Conservation (phyloP, 2,888 invertebrate genomes). For the Latrodectus elegans region DNA sequence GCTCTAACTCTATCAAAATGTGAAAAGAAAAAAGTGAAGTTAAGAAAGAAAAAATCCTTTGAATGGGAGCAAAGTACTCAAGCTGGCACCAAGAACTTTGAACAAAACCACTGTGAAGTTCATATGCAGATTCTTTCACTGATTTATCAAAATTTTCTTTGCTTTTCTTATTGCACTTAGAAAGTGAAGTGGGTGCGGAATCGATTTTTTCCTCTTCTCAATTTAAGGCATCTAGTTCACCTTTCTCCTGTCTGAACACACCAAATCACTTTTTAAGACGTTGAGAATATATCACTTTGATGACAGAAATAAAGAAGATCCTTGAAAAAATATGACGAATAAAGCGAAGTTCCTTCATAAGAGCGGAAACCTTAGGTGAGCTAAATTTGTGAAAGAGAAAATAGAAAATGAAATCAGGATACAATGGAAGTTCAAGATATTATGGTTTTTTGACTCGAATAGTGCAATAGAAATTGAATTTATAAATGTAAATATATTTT, state of each 20-base stretch:
- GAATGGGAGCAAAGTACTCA: constrained; percentile 49
- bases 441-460: constrained; percentile 10
- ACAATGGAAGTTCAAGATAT: constrained; percentile 2
- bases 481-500: too few relatives aligned
- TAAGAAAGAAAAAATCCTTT: constrained; percentile 18
- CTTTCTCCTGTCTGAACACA: constrained; percentile 57
- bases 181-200: constrained; percentile 48
- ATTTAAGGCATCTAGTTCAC: constrained; percentile 42
- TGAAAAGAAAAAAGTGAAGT: constrained; percentile 18
- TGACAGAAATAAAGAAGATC: constrained; percentile 34
- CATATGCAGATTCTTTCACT: constrained; percentile 55
- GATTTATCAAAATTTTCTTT: constrained; percentile 51
- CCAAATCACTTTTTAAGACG: constrained; percentile 60
- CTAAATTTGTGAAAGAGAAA: constrained; percentile 58
- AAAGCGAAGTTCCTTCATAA: constrained; percentile 19
- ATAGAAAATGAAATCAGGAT: constrained; percentile 61
- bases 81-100: constrained; percentile 21
- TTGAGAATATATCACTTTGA: constrained; percentile 59
- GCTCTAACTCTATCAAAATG: constrained; percentile 29
- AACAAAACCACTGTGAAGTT: constrained; percentile 59
- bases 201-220: constrained; percentile 47
- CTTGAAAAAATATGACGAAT: constrained; percentile 1
- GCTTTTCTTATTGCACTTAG: constrained; percentile 45
- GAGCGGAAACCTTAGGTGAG: neutral
- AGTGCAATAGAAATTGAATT: constrained; percentile 40